Conservation (phyloP, 2,113 vertebrate genomes). For the Syngnathus typhle region DNA sequence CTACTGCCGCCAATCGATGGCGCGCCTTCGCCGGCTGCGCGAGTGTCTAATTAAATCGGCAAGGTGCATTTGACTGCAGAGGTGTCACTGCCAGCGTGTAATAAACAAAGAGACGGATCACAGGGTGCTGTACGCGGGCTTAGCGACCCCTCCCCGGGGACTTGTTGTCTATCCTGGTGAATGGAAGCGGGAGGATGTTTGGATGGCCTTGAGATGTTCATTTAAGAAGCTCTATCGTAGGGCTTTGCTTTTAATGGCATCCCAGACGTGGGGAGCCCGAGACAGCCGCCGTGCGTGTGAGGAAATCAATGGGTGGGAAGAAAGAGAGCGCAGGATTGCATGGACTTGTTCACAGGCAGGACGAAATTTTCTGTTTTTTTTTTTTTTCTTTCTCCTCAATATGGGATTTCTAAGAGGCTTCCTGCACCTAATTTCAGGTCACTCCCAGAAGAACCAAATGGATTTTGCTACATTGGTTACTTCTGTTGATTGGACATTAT, state of each 20-base stretch:
- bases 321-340: constrained; percentile 23
- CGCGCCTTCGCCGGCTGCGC: constrained; percentile 40
- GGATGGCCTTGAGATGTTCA: constrained; percentile 28
- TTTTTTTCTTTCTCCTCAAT: not conserved
- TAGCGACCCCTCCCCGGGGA: constrained; percentile 28
- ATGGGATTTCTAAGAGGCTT: too few relatives aligned
- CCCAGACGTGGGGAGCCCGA: constrained; percentile 39
- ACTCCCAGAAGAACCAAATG: too few relatives aligned
- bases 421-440: too few relatives aligned
- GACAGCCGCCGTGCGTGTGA: constrained; percentile 55
- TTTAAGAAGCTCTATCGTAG: constrained; percentile 39
- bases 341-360: constrained; percentile 32
- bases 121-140: constrained; percentile 20
- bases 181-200: not conserved
- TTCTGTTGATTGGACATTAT: too few relatives aligned
- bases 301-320: constrained; percentile 63
- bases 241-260: constrained; percentile 58
- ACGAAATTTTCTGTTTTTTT: not conserved
- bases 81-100: constrained; percentile 48
- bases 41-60: constrained; percentile 65
- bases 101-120: constrained; percentile 42
- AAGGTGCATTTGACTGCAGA: constrained; percentile 50
- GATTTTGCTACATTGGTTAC: too few relatives aligned
- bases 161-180: constrained; percentile 29
- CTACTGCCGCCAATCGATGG: constrained; percentile 59